Percentiles rank a stretch among this genome's conserved stretches.
Conservation (phyloP, 2,888 invertebrate genomes). For the Pseudococcus longispinus region DNA sequence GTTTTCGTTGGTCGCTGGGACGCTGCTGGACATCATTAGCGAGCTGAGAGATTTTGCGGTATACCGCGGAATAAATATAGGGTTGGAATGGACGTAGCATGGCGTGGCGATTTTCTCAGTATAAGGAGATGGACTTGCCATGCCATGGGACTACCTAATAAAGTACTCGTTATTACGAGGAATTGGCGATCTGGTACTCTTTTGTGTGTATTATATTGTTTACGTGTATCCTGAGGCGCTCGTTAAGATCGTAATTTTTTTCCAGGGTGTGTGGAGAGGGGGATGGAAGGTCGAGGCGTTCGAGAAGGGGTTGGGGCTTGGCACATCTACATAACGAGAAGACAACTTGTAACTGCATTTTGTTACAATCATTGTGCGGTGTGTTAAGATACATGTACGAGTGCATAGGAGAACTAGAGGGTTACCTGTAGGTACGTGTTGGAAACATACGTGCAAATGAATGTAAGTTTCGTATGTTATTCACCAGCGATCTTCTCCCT, state of each 20-base stretch:
- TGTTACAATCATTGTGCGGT: constrained; percentile 12
- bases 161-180: neutral
- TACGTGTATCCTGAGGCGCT: constrained; percentile 11
- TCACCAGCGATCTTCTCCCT: neutral
- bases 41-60: neutral
- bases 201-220: neutral
- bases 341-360: constrained; percentile 24
- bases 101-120: neutral
- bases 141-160: neutral
- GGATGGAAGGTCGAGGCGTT: too few relatives aligned
- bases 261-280: neutral
- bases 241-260: constrained; percentile 27
- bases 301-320: constrained; percentile 5
- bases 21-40: neutral
- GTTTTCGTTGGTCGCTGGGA: neutral
- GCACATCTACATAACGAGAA: neutral
- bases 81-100: neutral
- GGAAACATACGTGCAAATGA: neutral
- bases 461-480: neutral
- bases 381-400: neutral
- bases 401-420: too few relatives aligned
- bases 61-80: neutral
- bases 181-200: neutral
- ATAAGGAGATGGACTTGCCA: neutral
- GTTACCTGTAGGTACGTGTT: neutral